phyloP scores from a whole-genome alignment of 1,140 invertebrate genomes.

The Vanessa atalanta region DNA sequence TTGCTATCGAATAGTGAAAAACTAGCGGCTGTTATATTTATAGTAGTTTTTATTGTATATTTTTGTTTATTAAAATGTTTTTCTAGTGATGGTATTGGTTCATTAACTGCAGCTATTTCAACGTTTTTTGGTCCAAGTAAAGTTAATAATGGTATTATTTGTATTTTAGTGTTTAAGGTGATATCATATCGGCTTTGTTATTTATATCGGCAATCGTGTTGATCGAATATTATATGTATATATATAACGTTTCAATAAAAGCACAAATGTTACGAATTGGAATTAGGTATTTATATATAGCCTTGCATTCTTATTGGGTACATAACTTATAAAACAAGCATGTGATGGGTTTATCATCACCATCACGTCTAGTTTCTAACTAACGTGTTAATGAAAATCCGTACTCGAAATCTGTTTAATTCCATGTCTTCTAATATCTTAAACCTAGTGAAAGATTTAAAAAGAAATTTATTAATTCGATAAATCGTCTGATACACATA shows the following conservation, averaged over 20 bases:
- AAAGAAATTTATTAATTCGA: not conserved
- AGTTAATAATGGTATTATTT: constrained; percentile 17
- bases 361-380: not conserved
- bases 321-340: not conserved
- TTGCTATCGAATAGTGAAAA: constrained; percentile 76
- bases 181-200: constrained; percentile 43
- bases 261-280: constrained; percentile 3
- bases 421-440: not conserved
- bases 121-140: constrained; percentile 42
- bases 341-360: not conserved
- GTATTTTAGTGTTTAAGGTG: constrained; percentile 32
- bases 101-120: constrained; percentile 43
- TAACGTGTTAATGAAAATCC: not conserved
- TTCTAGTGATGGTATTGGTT: constrained; percentile 27
- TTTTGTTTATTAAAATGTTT: constrained; percentile 57
- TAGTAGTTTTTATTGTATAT: constrained; percentile 74
- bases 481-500: not conserved
- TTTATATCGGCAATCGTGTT: not conserved
- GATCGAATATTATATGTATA: not conserved
- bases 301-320: not conserved
- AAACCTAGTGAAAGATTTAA: not conserved
- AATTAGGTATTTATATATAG: not conserved
- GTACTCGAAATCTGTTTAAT: not conserved
- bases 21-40: constrained; percentile 75
- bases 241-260: not conserved